A percentile compares a stretch with the other conserved stretches of the same genome.
These are phyloP conservation scores for Sarcoramphus papa DNA, from an alignment of 2,797 vertebrate species.

Conservation along the genomic window DNA sequence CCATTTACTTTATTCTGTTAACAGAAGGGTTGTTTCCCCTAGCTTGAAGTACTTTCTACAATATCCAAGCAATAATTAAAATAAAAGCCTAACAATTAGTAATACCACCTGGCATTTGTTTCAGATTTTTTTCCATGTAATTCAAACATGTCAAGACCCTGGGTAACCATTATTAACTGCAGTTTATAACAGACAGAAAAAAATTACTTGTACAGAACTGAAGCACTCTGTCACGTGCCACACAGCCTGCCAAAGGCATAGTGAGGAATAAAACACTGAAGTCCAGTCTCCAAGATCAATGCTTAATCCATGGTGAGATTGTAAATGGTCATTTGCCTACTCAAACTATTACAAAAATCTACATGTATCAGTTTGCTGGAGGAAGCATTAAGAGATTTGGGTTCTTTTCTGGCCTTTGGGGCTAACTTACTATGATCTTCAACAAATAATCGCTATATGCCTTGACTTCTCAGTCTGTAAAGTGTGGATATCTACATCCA, in stretches of 20 bases:
- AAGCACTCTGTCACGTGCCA: neutral
- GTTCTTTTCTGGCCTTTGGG: neutral
- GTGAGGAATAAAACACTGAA: neutral
- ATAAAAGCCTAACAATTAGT: neutral
- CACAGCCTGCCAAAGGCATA: neutral
- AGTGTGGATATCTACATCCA: neutral
- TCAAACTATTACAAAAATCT: neutral
- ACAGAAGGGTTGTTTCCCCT: neutral
- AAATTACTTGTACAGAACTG: neutral
- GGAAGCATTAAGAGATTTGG: neutral
- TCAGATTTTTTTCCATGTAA: neutral
- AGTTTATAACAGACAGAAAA: neutral
- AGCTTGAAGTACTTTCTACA: neutral
- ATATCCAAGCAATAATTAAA: constrained; percentile 28
- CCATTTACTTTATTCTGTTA: neutral
- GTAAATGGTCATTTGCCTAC: neutral
- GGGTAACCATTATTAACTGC: neutral
- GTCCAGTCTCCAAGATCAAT: neutral
- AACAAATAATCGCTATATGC: neutral
- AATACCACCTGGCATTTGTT: neutral
- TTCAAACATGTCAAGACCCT: neutral
- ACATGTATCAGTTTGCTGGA: neutral
- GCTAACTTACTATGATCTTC: neutral
- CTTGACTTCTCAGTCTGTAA: neutral
- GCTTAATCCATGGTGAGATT: neutral